Evolutionary conservation across 1,140 invertebrate species (phyloP).

Genomic region (Elysia chlorotica): DNA sequence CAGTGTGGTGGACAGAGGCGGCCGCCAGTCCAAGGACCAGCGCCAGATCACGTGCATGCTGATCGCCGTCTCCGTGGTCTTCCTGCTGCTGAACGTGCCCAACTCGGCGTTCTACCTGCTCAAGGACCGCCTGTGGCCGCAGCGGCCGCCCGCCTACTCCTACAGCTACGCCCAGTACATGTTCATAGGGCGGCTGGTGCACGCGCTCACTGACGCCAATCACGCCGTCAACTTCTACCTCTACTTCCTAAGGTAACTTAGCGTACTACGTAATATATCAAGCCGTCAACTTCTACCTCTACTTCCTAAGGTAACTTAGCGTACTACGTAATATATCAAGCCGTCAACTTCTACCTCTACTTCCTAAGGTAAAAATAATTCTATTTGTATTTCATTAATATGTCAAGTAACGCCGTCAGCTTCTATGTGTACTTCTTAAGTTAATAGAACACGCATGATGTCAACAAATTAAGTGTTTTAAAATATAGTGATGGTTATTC

Average conservation of each 20-base stretch:
- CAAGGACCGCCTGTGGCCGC: conserved; percentile 22
- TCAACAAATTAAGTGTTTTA: no score
- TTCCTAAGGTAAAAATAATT: conserved; percentile 44
- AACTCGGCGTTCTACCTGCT: conserved; percentile 46
- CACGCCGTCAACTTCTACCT: conserved; percentile 53
- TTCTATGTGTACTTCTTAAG: no score
- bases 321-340: no score
- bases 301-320: conserved; percentile 39
- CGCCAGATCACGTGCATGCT: conserved; percentile 50
- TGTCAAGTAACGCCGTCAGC: conserved; percentile 50
- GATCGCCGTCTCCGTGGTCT: conserved; percentile 41
- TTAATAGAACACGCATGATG: no score
- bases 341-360: conserved; percentile 52
- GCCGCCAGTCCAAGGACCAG: conserved; percentile 37
- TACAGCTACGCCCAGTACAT: conserved; percentile 13
- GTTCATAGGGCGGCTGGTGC: conserved; percentile 34
- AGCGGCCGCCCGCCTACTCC: background rate
- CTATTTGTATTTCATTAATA: no score
- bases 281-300: conserved; percentile 51
- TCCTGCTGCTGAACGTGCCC: conserved; percentile 42
- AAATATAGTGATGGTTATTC: no score
- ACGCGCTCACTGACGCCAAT: conserved; percentile 42
- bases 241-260: conserved; percentile 40
- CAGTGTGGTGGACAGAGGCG: conserved; percentile 28
- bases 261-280: no score